These are phyloP conservation scores for Notarius lentiginosus DNA, from an alignment of 2,113 vertebrate species.

Conservation along the genomic window DNA sequence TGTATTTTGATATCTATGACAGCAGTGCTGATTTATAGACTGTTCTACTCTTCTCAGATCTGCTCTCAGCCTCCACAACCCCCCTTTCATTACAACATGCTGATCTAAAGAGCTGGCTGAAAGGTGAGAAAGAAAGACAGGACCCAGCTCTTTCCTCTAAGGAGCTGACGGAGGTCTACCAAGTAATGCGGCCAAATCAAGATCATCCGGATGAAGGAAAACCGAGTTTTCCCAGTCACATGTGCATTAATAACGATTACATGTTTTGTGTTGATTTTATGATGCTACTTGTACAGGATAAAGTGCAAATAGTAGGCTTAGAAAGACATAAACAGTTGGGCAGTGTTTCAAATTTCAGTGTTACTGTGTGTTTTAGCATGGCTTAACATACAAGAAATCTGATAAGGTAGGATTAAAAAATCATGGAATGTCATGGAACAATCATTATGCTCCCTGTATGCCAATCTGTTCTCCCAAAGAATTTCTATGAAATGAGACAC, in stretches of 20 bases:
- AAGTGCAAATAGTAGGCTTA: not conserved
- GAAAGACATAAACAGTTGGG: not conserved
- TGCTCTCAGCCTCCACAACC: not conserved
- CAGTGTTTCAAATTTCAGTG: not conserved
- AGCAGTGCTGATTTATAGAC: conserved; percentile 67
- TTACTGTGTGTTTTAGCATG: not conserved
- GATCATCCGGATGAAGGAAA: not conserved
- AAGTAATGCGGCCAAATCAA: not conserved
- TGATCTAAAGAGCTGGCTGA: conserved; percentile 44
- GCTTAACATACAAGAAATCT: not conserved
- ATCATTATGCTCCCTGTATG: conserved; percentile 9
- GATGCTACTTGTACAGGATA: too few relatives aligned
- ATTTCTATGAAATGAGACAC: conserved; percentile 29
- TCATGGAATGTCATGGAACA: conserved; percentile 8
- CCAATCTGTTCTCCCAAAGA: conserved; percentile 1
- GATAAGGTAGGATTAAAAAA: not conserved
- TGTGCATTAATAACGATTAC: not conserved
- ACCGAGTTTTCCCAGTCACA: not conserved
- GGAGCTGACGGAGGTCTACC: not conserved
- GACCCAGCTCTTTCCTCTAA: not conserved
- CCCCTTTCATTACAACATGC: not conserved
- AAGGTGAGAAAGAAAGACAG: conserved; percentile 44
- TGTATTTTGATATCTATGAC: conserved; percentile 70
- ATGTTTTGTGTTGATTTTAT: not conserved
- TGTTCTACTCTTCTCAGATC: conserved; percentile 60